Base-by-base conservation (phyloP, 2,113 vertebrate genomes). In the Sinocyclocheilus rhinocerous region DNA sequence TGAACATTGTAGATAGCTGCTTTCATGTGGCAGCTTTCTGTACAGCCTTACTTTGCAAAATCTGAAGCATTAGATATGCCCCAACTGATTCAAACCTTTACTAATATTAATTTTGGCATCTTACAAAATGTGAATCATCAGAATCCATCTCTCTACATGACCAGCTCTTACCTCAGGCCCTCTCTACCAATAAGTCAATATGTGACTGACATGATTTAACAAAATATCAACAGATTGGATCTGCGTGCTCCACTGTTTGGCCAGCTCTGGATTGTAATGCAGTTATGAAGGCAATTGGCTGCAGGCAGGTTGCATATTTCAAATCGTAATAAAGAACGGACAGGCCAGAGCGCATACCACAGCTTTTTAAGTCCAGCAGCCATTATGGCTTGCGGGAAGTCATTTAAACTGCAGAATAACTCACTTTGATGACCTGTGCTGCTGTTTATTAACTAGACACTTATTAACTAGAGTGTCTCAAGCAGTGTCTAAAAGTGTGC, bases 341-440 rank as follows among this genome's bases (percentile, higher is more conserved):
- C 80, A 76, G 59, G 48, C 57, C 12, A 59, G 75, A 76, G 65
- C 73, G 76, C 50, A 85, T 85, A 83, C 59, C 70, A 59, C 70
- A 83, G 52, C 79, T 76, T 75, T 73, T 87, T 87, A 69, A 73
- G 72, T 82, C 83, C 72, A 70, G 26, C 75, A 65, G 69, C 36
- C 81, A 86, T 81, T 89, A 84, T 22, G 20, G 86, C 78, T 77
- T 72, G 42, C 78, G 26, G 86, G 77, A 89, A 89, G 79, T 85
- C 45, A 80, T 87, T 87, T 84, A 80, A 84, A 87, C 75, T 26
- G 26, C 59, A 82, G 83, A 69, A 89, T 87, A 84, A 89, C 65
- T 87, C 86, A 85, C 57, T 63, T 78, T 85, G 84, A 83, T 85
- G 65, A 78, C 79, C 86, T 59, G 36, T 18, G 39, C 75, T 59